Conservation (phyloP, 53 echinoderm and acorn worm genomes). For the Hippasteria phrygiana region DNA sequence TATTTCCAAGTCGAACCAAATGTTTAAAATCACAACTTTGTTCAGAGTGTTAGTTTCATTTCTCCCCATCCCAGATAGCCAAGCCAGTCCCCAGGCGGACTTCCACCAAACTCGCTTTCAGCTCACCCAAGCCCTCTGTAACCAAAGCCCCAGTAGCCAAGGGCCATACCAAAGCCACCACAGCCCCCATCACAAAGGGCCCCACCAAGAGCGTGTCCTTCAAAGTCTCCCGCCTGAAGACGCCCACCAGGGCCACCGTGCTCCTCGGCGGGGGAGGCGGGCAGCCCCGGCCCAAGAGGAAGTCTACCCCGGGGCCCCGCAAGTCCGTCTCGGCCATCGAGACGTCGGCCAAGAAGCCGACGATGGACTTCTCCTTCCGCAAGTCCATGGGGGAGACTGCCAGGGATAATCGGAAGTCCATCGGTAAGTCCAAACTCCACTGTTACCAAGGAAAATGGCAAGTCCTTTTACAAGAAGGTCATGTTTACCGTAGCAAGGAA, state of each 20-base stretch:
- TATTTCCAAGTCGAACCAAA: no score
- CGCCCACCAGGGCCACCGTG: conserved; percentile 67
- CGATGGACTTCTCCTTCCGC: conserved; percentile 28
- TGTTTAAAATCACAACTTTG: not conserved
- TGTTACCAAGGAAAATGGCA: no score
- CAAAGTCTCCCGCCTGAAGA: conserved; percentile 86
- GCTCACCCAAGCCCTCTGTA: conserved; percentile 14
- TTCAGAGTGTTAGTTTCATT: not conserved
- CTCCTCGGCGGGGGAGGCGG: conserved; percentile 25
- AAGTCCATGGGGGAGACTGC: conserved; percentile 46
- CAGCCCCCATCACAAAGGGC: no score
- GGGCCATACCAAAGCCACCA: no score
- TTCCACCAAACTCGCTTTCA: conserved; percentile 7
- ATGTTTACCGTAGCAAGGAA: no score
- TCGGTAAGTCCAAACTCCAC: conserved; percentile 46
- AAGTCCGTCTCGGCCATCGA: conserved; percentile 76
- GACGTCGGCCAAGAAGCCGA: conserved; percentile 50
- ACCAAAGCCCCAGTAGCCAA: conserved; percentile 47
- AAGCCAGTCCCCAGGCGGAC: conserved; percentile 57
- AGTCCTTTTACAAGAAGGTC: no score
- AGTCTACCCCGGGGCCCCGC: conserved; percentile 77
- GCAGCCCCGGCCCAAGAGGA: conserved; percentile 55
- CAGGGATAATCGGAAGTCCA: conserved; percentile 67
- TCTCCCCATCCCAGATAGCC: conserved; percentile 5
- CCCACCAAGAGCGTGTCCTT: conserved; percentile 78